phyloP scores from a whole-genome alignment of 1,140 invertebrate genomes.

The Aphaenogaster ashmeadi region DNA sequence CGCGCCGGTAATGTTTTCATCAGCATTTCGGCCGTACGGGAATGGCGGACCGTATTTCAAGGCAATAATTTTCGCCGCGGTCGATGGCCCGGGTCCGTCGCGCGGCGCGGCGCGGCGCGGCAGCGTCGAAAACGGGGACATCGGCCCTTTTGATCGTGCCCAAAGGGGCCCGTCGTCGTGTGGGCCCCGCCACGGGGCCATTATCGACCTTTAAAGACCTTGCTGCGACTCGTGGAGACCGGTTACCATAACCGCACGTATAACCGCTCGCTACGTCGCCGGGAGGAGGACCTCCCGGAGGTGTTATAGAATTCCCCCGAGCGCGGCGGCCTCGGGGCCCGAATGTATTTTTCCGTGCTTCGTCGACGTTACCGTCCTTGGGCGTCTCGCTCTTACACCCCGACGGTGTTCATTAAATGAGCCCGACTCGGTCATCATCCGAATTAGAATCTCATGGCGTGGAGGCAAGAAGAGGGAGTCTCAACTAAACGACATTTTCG shows the following conservation, averaged over 20 bases:
- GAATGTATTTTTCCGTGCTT: slow-evolving; percentile 37
- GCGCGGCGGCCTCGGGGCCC: background rate
- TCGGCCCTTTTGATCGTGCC: slow-evolving; percentile 79
- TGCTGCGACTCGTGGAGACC: slow-evolving; percentile 82
- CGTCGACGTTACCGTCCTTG: slow-evolving; percentile 32
- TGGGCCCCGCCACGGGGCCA: slow-evolving; percentile 75
- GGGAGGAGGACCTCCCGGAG: slow-evolving; percentile 72
- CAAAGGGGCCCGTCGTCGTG: slow-evolving; percentile 51
- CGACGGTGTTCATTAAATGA: slow-evolving; percentile 24
- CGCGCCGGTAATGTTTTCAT: slow-evolving; percentile 76
- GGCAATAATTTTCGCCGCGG: slow-evolving; percentile 72
- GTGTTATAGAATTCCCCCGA: slow-evolving; percentile 71
- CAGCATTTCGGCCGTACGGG: slow-evolving; percentile 59
- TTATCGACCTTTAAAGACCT: slow-evolving; percentile 85
- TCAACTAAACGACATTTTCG: slow-evolving; percentile 1
- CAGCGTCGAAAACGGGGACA: slow-evolving; percentile 78
- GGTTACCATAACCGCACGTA: slow-evolving; percentile 81
- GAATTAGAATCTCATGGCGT: slow-evolving; percentile 1
- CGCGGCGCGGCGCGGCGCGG: slow-evolving; percentile 60
- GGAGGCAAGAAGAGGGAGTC: background rate
- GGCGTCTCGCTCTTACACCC: background rate
- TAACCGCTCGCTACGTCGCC: slow-evolving; percentile 76
- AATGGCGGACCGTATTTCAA: slow-evolving; percentile 69
- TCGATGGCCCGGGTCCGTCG: slow-evolving; percentile 60
- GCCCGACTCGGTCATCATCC: background rate